Conservation (phyloP, 2,888 invertebrate genomes). For the Lepidochitona cinerea region DNA sequence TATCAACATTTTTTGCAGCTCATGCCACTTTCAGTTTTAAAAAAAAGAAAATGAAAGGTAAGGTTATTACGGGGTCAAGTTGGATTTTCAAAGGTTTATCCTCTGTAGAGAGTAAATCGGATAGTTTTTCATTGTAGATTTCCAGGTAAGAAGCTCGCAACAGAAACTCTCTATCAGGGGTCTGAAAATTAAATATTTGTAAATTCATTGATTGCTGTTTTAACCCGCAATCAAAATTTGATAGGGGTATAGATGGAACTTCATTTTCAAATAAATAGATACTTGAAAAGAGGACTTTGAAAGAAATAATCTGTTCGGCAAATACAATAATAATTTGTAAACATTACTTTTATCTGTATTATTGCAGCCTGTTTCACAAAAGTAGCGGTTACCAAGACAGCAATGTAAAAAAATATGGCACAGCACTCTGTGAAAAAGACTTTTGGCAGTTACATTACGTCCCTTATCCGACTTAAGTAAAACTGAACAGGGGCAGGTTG, state of each 20-base stretch:
- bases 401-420: background rate
- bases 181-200: slow-evolving; percentile 59
- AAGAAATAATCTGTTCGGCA: no score
- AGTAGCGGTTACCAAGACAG: no score
- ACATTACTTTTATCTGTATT: no score
- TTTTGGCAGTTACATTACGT: background rate
- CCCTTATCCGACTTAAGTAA: background rate
- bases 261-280: no score
- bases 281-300: no score
- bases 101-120: slow-evolving; percentile 78
- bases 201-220: no score
- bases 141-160: slow-evolving; percentile 89
- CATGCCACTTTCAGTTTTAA: background rate
- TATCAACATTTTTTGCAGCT: background rate
- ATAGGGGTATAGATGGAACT: no score
- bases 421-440: background rate
- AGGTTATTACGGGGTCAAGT: slow-evolving; percentile 55
- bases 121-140: slow-evolving; percentile 89
- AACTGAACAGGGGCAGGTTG: background rate
- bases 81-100: slow-evolving; percentile 74
- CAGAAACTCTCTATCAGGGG: slow-evolving; percentile 81
- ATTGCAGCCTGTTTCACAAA: no score
- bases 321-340: no score
- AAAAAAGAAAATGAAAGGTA: no score
- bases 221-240: background rate